Evolutionary conservation across 2,797 vertebrate species (phyloP).

Genomic region (Eidolon dupreanum): DNA sequence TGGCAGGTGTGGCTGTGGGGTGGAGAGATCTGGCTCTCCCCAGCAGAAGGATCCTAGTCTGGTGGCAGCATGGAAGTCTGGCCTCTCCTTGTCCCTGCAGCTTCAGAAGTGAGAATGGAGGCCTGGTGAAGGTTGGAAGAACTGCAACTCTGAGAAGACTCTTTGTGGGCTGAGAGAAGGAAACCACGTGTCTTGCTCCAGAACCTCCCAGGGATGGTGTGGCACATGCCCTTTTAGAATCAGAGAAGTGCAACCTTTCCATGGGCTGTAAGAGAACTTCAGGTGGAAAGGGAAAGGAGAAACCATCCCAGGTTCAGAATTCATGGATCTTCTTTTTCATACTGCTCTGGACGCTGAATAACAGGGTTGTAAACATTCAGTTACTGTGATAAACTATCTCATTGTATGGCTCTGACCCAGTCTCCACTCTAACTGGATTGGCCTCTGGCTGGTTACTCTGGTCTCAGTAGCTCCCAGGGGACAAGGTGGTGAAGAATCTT

Average conservation of each 20-base stretch:
- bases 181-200: neutral
- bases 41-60: conserved; percentile 13
- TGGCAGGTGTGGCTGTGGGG: neutral
- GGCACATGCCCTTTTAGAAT: neutral
- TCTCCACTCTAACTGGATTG: conserved; percentile 52
- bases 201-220: neutral
- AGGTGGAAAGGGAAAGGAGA: neutral
- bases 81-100: neutral
- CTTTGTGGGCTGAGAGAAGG: neutral
- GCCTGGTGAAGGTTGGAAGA: neutral
- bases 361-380: conserved; percentile 61
- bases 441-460: conserved; percentile 41
- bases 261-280: neutral
- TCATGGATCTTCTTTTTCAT: neutral
- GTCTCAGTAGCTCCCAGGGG: conserved; percentile 20
- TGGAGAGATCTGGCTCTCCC: neutral
- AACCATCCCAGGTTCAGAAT: neutral
- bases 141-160: neutral
- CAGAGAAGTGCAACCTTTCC: neutral
- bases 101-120: conserved; percentile 2
- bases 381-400: conserved; percentile 58
- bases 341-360: conserved; percentile 39
- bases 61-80: neutral
- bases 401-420: neutral
- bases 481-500: neutral